Percentiles rank a stretch among this genome's conserved stretches.
Conservation (phyloP, 2,888 invertebrate genomes). For the Melieria crassipennis region DNA sequence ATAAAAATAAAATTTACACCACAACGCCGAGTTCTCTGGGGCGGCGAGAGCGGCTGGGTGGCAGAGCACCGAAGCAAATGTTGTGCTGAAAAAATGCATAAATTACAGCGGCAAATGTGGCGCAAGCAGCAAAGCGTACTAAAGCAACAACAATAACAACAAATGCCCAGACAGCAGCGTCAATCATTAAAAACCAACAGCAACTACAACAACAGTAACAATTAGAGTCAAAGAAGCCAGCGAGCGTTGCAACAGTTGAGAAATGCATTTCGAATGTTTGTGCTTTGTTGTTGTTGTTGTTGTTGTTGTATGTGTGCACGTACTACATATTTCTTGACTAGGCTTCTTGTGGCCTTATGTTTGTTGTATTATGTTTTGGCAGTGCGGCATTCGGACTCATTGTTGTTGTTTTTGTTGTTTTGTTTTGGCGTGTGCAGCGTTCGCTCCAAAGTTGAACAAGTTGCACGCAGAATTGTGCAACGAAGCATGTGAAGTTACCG, state of each 20-base stretch:
- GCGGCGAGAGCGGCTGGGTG: no score
- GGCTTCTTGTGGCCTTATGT: neutral
- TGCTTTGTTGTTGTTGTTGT: neutral
- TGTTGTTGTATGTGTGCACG: neutral
- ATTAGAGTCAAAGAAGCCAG: neutral
- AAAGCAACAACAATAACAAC: neutral
- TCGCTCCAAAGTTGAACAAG: neutral
- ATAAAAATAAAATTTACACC: no score
- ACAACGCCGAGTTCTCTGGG: no score
- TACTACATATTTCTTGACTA: constrained; percentile 6
- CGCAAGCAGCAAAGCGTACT: neutral
- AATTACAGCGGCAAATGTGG: no score
- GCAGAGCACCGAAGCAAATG: no score
- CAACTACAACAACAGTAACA: constrained; percentile 13
- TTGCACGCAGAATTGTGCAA: no score
- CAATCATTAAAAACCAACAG: neutral
- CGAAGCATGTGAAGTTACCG: no score
- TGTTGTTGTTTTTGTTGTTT: constrained; percentile 3
- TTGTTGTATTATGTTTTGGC: constrained; percentile 1
- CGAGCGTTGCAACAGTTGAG: neutral
- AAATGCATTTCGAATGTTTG: neutral
- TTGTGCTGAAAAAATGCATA: no score
- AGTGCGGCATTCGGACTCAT: constrained; percentile 5
- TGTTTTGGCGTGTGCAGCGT: constrained; percentile 17
- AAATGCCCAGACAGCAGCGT: no score